Percentiles rank a stretch among this genome's conserved stretches.
phyloP scores from a whole-genome alignment of 2,797 vertebrate genomes.

The Diplodus puntazzo region DNA sequence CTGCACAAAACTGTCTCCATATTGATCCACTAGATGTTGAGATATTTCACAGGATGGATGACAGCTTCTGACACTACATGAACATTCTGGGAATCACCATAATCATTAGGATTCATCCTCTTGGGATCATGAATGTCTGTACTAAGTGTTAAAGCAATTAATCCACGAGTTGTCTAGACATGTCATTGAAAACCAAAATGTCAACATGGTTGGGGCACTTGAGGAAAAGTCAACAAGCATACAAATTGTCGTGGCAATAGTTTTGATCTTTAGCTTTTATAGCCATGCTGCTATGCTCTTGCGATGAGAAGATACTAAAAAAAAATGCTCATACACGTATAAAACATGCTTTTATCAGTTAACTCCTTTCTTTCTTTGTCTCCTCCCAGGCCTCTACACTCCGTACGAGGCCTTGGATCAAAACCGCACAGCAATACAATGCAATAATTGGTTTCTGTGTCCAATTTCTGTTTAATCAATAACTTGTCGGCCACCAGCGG shows the following conservation, averaged over 20 bases:
- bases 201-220: neutral
- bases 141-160: neutral
- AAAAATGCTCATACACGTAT: neutral
- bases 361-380: neutral
- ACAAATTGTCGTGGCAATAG: no score
- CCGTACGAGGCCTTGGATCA: constrained; percentile 29
- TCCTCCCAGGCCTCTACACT: neutral
- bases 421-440: constrained; percentile 24
- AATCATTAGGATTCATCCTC: neutral
- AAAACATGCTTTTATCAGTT: neutral
- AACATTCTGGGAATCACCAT: no score
- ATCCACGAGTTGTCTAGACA: neutral
- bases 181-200: neutral
- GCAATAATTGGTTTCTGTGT: constrained; percentile 60
- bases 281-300: neutral
- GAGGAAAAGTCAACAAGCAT: neutral
- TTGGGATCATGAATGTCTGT: neutral
- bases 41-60: no score
- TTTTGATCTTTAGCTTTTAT: neutral
- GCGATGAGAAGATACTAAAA: neutral
- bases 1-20: no score
- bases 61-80: neutral
- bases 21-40: no score
- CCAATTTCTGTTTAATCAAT: constrained; percentile 69
- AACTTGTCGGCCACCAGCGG: constrained; percentile 28